phyloP scores from a whole-genome alignment of 2,113 vertebrate species.

The Prietella phreatophila region DNA sequence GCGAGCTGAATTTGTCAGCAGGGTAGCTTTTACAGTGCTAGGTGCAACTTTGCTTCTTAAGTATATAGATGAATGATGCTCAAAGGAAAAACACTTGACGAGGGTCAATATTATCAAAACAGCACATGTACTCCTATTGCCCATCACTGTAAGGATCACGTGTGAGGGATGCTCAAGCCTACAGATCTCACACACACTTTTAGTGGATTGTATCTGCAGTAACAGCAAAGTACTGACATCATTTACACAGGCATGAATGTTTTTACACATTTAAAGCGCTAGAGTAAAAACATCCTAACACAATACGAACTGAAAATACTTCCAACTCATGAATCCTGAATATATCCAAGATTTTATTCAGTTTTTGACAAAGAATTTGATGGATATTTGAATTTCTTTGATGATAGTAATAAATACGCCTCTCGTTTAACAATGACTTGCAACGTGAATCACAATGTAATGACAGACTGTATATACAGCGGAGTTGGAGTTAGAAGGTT shows the following conservation, averaged over 20 bases:
- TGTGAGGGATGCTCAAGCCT: background rate
- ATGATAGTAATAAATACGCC: constrained; percentile 57
- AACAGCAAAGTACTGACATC: background rate
- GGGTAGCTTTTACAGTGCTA: background rate
- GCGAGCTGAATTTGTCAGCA: background rate
- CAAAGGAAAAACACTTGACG: background rate
- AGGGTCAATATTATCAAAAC: background rate
- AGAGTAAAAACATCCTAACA: background rate
- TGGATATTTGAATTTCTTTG: constrained; percentile 37
- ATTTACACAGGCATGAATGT: background rate
- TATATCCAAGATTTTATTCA: constrained; percentile 23
- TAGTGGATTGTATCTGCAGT: background rate
- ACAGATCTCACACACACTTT: background rate
- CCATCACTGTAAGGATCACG: background rate
- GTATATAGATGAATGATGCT: background rate
- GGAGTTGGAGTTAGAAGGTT: background rate
- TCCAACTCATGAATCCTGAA: constrained; percentile 8
- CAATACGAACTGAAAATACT: constrained; percentile 9
- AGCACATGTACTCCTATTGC: background rate
- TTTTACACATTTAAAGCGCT: background rate
- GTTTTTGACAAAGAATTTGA: constrained; percentile 33
- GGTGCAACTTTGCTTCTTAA: background rate
- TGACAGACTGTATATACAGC: background rate
- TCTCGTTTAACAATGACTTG: constrained; percentile 43
- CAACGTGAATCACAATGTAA: constrained; percentile 39